Base-by-base conservation (phyloP, 2,888 invertebrate genomes). In the Lithosia quadra region DNA sequence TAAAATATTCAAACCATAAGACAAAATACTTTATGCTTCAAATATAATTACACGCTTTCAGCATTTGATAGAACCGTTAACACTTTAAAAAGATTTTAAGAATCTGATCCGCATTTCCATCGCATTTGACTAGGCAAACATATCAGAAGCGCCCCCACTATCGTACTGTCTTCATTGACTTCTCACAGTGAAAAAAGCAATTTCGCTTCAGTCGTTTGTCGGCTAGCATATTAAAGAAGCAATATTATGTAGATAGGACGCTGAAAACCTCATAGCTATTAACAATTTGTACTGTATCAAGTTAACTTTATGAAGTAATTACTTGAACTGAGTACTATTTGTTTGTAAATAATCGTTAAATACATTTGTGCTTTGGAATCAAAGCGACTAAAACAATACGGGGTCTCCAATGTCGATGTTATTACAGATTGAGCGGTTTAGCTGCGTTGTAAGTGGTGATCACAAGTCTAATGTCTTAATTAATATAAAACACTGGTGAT, bases 51-150 rank as follows among this genome's bases (percentile, higher is more conserved):
- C 34, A 63, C 24, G 24, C 33, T 59, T 15, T 22, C 22, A 22
- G 53, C 24, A 65, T 39, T 56, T 65, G 61, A 73, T 73, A 77
- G 82, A 85, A 85, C 80, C 75, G 80, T 84, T 76, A 81, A 86
- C 86, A 87, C 88, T 88, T 88, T 86, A 84, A 88, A 88, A 90
- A 86, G 77, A 80, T 73, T 82, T 75, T 82, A 84, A 81, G 83
- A 82, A 81, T 85, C 84, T 81, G 83, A 87, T 83, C 85, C 87
- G 84, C 86, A 91, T 91, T 92, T 91, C 93, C 93, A 93, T 94
- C 89, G 91, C 92, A 94, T 94, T 94, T 94, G 94, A 93, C 94
- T 94, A 93, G 87, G 85, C 92, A 93, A 94, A 94, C 92, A 91
- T 92, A 92, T 92, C 91, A 90, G 88, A 79, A 84, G 71, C 78